Percentiles rank a stretch among this genome's conserved stretches.
phyloP scores from a whole-genome alignment of 2,888 invertebrate genomes.

The Harmothoe impar region DNA sequence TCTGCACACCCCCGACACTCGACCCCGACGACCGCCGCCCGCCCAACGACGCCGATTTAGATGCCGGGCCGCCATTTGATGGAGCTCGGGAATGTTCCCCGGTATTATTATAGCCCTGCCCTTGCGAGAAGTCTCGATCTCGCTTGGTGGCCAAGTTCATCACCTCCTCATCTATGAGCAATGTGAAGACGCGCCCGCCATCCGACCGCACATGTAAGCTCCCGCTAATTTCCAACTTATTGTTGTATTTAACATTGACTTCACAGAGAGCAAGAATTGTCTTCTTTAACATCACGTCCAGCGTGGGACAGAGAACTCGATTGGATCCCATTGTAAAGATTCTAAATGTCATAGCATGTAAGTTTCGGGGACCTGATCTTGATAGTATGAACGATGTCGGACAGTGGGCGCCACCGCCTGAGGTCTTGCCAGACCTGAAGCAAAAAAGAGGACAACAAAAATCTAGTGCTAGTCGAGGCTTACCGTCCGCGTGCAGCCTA shows the following conservation, averaged over 20 bases:
- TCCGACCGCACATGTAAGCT: conserved; percentile 71
- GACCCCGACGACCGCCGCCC: conserved; percentile 29
- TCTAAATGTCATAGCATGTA: conserved; percentile 63
- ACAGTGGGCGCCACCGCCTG: conserved; percentile 38
- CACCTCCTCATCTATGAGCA: conserved; percentile 70
- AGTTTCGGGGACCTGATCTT: conserved; percentile 60
- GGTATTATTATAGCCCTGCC: not conserved
- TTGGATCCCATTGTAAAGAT: conserved; percentile 59
- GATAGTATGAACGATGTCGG: conserved; percentile 52
- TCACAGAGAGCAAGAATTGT: conserved; percentile 73
- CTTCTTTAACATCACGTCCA: conserved; percentile 70
- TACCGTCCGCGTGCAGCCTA: not conserved
- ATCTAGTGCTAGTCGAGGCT: conserved; percentile 53
- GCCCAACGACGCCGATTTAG: not conserved
- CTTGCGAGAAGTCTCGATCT: conserved; percentile 52
- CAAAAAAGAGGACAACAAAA: conserved; percentile 51
- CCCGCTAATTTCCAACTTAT: conserved; percentile 72
- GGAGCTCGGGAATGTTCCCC: not conserved
- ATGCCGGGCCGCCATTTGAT: not conserved
- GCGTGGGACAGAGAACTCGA: conserved; percentile 69
- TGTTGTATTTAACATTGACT: conserved; percentile 71
- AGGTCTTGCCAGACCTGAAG: conserved; percentile 60
- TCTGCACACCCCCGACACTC: conserved; percentile 15
- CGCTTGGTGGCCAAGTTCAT: conserved; percentile 45
- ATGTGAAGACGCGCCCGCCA: conserved; percentile 72